Conservation (phyloP, 2,888 invertebrate genomes). For the Caenorhabditis afra region DNA sequence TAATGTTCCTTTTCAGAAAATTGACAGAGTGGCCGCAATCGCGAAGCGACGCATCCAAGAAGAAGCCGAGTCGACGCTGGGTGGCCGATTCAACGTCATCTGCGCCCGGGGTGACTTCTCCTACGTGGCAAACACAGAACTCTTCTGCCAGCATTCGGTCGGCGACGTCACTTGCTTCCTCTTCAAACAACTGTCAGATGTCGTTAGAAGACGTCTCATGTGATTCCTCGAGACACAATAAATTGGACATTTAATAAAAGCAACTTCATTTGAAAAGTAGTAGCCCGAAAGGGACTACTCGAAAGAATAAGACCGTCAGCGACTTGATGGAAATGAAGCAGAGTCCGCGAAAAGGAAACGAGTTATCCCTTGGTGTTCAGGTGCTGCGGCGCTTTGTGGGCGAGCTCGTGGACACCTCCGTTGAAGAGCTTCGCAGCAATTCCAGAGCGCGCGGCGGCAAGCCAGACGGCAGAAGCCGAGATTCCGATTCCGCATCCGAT, state of each 20-base stretch:
- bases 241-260: too few relatives aligned
- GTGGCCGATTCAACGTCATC: slow-evolving; percentile 64
- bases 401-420: slow-evolving; percentile 57
- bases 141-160: slow-evolving; percentile 67
- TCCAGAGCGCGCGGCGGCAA: slow-evolving; percentile 52
- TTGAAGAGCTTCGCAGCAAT: slow-evolving; percentile 54
- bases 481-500: slow-evolving; percentile 49
- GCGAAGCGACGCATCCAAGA: slow-evolving; percentile 66
- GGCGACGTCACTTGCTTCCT: slow-evolving; percentile 69
- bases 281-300: background rate
- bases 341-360: too few relatives aligned
- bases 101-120: slow-evolving; percentile 69
- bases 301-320: slow-evolving; percentile 25
- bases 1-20: slow-evolving; percentile 51
- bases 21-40: slow-evolving; percentile 66
- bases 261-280: too few relatives aligned
- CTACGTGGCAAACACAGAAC: slow-evolving; percentile 67
- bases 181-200: slow-evolving; percentile 68
- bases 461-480: slow-evolving; percentile 49
- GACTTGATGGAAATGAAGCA: slow-evolving; percentile 35
- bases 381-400: slow-evolving; percentile 52
- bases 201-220: slow-evolving; percentile 48
- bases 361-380: slow-evolving; percentile 46
- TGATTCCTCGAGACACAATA: slow-evolving; percentile 2
- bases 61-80: slow-evolving; percentile 56